A percentile compares a stretch with the other conserved stretches of the same genome.
Conservation (phyloP, 2,797 vertebrate species). For the Huso huso region DNA sequence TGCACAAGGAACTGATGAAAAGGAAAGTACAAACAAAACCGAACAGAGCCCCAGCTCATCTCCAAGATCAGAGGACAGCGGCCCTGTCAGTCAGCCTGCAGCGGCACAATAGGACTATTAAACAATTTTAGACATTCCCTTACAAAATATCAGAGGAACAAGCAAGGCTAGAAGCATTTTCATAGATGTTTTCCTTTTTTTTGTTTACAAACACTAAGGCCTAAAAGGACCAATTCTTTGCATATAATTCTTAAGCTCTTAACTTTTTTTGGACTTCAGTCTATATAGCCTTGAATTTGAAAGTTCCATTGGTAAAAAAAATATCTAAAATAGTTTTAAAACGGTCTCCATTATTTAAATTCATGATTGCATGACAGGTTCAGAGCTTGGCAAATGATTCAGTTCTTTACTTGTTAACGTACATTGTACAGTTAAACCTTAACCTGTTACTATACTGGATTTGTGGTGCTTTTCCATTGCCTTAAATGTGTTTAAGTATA, state of each 20-base stretch:
- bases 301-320: constrained; percentile 19
- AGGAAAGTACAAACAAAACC: constrained; percentile 48
- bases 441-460: constrained; percentile 62
- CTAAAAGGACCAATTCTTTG: constrained; percentile 73
- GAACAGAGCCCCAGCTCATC: constrained; percentile 46
- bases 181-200: constrained; percentile 53
- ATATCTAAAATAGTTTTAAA: constrained; percentile 52
- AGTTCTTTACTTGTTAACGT: constrained; percentile 35
- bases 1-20: constrained; percentile 58
- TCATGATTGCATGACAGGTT: constrained; percentile 69
- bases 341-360: constrained; percentile 75
- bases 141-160: constrained; percentile 56
- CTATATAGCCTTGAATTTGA: constrained; percentile 31
- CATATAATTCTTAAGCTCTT: constrained; percentile 66
- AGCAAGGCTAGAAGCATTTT: constrained; percentile 52
- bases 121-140: constrained; percentile 59
- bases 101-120: constrained; percentile 59
- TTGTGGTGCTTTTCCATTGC: constrained; percentile 82
- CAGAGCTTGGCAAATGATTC: constrained; percentile 46
- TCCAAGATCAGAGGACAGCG: constrained; percentile 58
- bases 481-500: constrained; percentile 56
- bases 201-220: constrained; percentile 41
- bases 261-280: constrained; percentile 41
- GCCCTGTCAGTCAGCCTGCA: constrained; percentile 56
- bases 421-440: constrained; percentile 79